These are phyloP conservation scores for Tychaedon coryphoeus DNA, from an alignment of 2,113 vertebrate genomes.

Conservation along the genomic window DNA sequence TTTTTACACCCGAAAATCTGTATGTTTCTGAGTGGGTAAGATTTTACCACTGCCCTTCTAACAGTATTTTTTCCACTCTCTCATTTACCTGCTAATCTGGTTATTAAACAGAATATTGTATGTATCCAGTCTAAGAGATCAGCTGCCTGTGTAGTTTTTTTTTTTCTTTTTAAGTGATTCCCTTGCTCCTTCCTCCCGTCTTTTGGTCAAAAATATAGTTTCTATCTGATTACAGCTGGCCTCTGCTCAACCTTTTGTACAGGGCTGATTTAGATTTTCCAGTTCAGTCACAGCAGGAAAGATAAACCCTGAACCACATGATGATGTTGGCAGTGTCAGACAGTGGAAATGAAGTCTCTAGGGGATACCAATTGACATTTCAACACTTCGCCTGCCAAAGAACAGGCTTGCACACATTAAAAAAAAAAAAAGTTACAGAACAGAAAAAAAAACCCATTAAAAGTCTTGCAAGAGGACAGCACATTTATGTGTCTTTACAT, in stretches of 20 bases:
- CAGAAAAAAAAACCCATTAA: neutral
- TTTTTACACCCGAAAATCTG: neutral
- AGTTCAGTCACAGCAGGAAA: conserved; percentile 9
- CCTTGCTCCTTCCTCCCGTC: neutral
- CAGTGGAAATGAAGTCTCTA: conserved; percentile 39
- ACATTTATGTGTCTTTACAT: neutral
- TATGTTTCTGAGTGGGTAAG: neutral
- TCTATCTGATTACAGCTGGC: conserved; percentile 18
- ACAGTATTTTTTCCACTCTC: neutral
- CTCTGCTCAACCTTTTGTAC: neutral
- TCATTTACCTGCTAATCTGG: neutral
- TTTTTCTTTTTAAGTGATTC: neutral
- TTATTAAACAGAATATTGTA: neutral
- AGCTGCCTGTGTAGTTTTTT: neutral
- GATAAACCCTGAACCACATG: conserved; percentile 41
- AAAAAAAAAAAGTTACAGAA: neutral
- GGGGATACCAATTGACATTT: conserved; percentile 28
- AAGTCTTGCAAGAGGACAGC: neutral
- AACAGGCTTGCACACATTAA: neutral
- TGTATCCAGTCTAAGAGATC: neutral
- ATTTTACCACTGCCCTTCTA: neutral
- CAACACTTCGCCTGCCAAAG: conserved; percentile 44
- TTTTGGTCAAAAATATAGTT: conserved; percentile 26
- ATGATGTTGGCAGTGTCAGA: conserved; percentile 16
- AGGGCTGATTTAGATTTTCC: conserved; percentile 40